Base-by-base conservation (phyloP, 2,888 invertebrate genomes). In the Volucella bombylans region DNA sequence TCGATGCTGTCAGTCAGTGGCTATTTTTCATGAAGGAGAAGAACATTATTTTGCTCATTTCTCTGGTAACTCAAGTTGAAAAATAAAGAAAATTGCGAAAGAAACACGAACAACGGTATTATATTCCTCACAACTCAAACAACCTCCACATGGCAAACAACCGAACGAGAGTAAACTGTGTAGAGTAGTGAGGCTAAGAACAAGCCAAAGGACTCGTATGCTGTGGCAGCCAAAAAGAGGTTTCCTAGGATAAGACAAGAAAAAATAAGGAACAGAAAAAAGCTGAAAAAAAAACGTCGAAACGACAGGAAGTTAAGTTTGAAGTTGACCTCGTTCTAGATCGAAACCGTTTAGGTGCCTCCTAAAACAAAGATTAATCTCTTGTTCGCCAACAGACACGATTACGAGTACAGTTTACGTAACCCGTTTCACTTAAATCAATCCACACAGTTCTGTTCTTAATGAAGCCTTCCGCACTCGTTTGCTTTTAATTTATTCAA, bases 1-100 rank as follows among this genome's bases (percentile, higher is more conserved):
- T 61, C 68, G 47, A 49, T 14, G 43, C 47, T 65, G 73, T 69
- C 82, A 79, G 69, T 59, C 69, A 79, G 64, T 65, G 77, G 68
- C 77, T 61, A 77, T 77, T 68, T 69, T 77, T 77, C 61, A 68
- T 47, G 54, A 52, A 6, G 45, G 3, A 41, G 45, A 38, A 47
- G 12, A 38, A 4, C 14, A 18, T 50, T 15, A 50, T 62, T n/a
- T 52, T n/a, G 45, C 11, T 31, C 11, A 31, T 9, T 31, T 15
- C 18, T 39, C 18, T 38, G 8, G 45, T 2, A 8, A 9, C 8
- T 8, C 9, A 8, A 43, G 61, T 45, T 23, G 54, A 41, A 43
- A 43, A 61, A 39, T 47, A 57, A 74, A 57, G 73, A 57, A 65
- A 55, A 23, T n/a, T 31, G 55, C 38, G 39, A 64, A 49, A 31